Percentiles rank a stretch among this genome's conserved stretches.
Conservation (phyloP, 2,888 invertebrate genomes). For the Pedicia rivosa region DNA sequence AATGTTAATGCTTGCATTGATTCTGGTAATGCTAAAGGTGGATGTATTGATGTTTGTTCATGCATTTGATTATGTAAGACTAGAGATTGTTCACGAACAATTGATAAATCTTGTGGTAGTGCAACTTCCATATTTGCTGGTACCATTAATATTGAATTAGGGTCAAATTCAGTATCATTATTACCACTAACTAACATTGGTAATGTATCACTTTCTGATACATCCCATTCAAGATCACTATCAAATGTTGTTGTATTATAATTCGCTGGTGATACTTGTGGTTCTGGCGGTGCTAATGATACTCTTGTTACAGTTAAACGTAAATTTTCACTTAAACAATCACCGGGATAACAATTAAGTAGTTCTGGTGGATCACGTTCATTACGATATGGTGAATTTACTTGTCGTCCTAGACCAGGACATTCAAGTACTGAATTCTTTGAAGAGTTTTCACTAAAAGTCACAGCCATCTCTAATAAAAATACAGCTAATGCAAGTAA, state of each 20-base stretch:
- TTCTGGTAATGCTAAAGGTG: slow-evolving; percentile 7
- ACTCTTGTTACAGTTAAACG: slow-evolving; percentile 49
- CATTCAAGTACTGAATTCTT: slow-evolving; percentile 17
- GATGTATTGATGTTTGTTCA: slow-evolving; percentile 19
- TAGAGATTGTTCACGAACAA: slow-evolving; percentile 28
- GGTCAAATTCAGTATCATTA: slow-evolving; percentile 10
- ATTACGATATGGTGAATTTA: slow-evolving; percentile 17
- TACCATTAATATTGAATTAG: slow-evolving; percentile 17
- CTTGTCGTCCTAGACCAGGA: slow-evolving; percentile 7
- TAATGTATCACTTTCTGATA: slow-evolving; percentile 41
- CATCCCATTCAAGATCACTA: slow-evolving; percentile 64
- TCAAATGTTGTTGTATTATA: slow-evolving; percentile 42
- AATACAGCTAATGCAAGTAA: slow-evolving; percentile 74
- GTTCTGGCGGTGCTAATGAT: slow-evolving; percentile 38
- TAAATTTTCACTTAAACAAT: slow-evolving; percentile 60
- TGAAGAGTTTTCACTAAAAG: slow-evolving; percentile 24
- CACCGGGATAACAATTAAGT: slow-evolving; percentile 51
- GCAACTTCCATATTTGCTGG: slow-evolving; percentile 29
- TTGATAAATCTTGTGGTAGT: slow-evolving; percentile 29
- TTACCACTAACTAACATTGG: slow-evolving; percentile 27
- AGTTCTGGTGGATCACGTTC: slow-evolving; percentile 27
- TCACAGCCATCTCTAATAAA: slow-evolving; percentile 70
- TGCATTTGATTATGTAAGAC: slow-evolving; percentile 24
- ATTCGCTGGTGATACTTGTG: slow-evolving; percentile 36
- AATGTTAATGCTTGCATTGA: slow-evolving; percentile 7